Evolutionary conservation across 2,797 vertebrate species (phyloP).

Genomic region (Crenuchus spilurus): DNA sequence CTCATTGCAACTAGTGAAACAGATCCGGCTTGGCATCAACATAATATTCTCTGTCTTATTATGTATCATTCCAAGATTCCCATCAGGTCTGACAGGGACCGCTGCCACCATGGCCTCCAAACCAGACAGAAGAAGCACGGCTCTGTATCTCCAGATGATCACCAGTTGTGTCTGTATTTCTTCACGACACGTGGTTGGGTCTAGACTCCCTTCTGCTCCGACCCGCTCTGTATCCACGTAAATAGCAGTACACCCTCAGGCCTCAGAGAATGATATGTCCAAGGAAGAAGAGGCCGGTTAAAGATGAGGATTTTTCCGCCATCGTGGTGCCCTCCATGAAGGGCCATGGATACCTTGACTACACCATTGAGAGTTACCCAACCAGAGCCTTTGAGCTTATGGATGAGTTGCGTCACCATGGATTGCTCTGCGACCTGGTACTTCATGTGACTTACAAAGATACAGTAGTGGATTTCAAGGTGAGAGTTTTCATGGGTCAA

Average conservation of each 20-base stretch:
- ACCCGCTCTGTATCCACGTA: not conserved
- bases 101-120: slow-evolving; percentile 38
- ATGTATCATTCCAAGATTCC: slow-evolving; percentile 44
- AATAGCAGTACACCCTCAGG: not conserved
- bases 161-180: slow-evolving; percentile 46
- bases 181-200: slow-evolving; percentile 53
- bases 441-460: slow-evolving; percentile 79
- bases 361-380: slow-evolving; percentile 79
- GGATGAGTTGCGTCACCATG: slow-evolving; percentile 79
- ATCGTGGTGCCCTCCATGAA: slow-evolving; percentile 81
- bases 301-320: slow-evolving; percentile 73
- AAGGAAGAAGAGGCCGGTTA: slow-evolving; percentile 71
- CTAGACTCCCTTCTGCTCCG: slow-evolving; percentile 38
- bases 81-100: slow-evolving; percentile 15
- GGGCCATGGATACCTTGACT: slow-evolving; percentile 81
- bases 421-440: slow-evolving; percentile 80
- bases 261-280: slow-evolving; percentile 77
- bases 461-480: slow-evolving; percentile 77
- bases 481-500: slow-evolving; percentile 48
- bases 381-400: slow-evolving; percentile 73
- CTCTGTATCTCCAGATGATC: slow-evolving; percentile 38
- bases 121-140: slow-evolving; percentile 42
- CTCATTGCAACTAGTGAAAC: not conserved
- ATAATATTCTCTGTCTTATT: slow-evolving; percentile 7
- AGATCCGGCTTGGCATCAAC: not conserved